A percentile compares a stretch with the other conserved stretches of the same genome.
These are phyloP conservation scores for Macroteleia sp. DNA, from an alignment of 2,888 invertebrate species.

Conservation along the genomic window DNA sequence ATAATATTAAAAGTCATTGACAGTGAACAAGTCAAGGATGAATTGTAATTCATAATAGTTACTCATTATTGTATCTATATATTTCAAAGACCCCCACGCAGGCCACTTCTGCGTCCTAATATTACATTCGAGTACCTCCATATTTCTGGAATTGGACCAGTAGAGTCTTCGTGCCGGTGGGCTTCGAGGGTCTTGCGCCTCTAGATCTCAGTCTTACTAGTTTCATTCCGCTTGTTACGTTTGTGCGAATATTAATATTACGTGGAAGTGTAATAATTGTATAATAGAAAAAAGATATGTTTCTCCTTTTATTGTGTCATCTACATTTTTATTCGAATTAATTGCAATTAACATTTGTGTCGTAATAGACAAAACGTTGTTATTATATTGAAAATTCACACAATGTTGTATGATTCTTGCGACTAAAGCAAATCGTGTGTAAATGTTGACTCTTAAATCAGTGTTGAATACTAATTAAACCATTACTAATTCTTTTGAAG, in stretches of 20 bases:
- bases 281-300: not conserved
- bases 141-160: conserved; percentile 83
- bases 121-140: conserved; percentile 81
- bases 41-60: conserved; percentile 49
- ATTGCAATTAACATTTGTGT: not conserved
- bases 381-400: not conserved
- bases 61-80: conserved; percentile 65
- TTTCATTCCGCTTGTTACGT: conserved; percentile 69
- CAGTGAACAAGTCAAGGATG: conserved; percentile 59
- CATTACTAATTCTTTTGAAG: too few relatives aligned
- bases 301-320: not conserved
- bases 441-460: too few relatives aligned
- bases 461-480: too few relatives aligned
- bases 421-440: not conserved
- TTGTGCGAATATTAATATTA: conserved; percentile 38
- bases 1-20: conserved; percentile 58
- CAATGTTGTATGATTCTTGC: conserved; percentile 38
- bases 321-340: not conserved
- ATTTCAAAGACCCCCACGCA: conserved; percentile 66
- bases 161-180: conserved; percentile 61
- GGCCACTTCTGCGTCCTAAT: conserved; percentile 77
- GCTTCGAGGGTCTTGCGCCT: conserved; percentile 68
- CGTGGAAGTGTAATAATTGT: conserved; percentile 27
- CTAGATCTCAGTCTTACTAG: conserved; percentile 79
- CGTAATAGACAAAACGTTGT: not conserved